These are phyloP conservation scores for Labeo rohita DNA, from an alignment of 2,113 vertebrate genomes.

Conservation along the genomic window DNA sequence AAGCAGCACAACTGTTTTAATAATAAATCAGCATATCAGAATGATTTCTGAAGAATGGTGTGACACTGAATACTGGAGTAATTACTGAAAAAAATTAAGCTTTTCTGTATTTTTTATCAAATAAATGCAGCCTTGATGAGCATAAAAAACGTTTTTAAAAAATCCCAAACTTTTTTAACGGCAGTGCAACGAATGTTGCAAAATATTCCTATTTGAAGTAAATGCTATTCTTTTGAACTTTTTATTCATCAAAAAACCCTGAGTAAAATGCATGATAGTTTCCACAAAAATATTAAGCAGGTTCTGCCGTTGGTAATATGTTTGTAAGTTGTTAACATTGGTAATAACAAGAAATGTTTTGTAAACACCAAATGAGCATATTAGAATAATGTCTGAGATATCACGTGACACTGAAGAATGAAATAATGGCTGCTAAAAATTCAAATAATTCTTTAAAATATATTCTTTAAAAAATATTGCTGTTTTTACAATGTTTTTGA, in stretches of 20 bases:
- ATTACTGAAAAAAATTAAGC: no score
- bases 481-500: not conserved
- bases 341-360: not conserved
- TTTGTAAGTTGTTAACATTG: not conserved
- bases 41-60: no score
- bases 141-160: no score
- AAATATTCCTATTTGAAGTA: not conserved
- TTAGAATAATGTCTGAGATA: not conserved
- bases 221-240: not conserved
- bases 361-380: not conserved
- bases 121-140: no score
- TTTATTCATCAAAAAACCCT: not conserved
- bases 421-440: not conserved
- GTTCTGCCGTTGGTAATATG: no score
- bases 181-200: not conserved
- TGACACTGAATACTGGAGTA: no score
- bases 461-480: not conserved
- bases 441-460: not conserved
- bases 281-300: not conserved
- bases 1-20: no score
- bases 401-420: not conserved
- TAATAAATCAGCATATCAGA: no score
- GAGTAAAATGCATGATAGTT: not conserved
- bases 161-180: no score
- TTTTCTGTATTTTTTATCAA: no score